Percentiles rank a stretch among this genome's conserved stretches.
Evolutionary conservation across 2,888 invertebrate genomes (phyloP).

Genomic region (Drosophila hawaiiensis): DNA sequence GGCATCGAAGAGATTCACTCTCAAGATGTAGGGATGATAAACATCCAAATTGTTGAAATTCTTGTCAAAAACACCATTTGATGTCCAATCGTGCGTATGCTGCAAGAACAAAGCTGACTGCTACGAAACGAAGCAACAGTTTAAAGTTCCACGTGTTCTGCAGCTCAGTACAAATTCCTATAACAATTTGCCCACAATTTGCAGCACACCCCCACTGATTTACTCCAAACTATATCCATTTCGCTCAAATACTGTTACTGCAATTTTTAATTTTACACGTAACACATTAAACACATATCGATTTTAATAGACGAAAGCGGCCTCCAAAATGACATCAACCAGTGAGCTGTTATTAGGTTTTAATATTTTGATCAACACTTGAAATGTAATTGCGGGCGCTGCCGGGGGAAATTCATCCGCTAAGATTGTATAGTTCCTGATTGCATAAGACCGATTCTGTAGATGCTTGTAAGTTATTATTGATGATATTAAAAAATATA

Average conservation of each 20-base stretch:
- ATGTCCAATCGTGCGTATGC: neutral
- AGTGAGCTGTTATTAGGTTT: neutral
- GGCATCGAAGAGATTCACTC: neutral
- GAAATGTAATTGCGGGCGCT: slow-evolving; percentile 34
- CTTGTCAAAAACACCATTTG: neutral
- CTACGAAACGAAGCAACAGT: neutral
- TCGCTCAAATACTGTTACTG: neutral
- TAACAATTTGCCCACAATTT: neutral
- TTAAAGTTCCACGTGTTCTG: neutral
- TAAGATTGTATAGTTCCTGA: slow-evolving; percentile 54
- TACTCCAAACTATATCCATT: neutral
- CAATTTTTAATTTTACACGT: neutral
- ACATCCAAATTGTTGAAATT: neutral
- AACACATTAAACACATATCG: neutral
- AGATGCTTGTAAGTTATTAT: neutral
- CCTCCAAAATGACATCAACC: neutral
- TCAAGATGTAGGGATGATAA: neutral
- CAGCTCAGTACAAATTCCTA: neutral
- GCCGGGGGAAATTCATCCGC: slow-evolving; percentile 45
- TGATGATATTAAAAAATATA: neutral
- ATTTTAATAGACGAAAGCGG: neutral
- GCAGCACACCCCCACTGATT: neutral
- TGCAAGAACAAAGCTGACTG: neutral
- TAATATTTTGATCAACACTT: slow-evolving; percentile 18
- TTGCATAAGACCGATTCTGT: slow-evolving; percentile 38